A percentile compares a stretch with the other conserved stretches of the same genome.
These are phyloP conservation scores for Enteromius radiatus DNA, from an alignment of 2,797 vertebrate species.

Conservation along the genomic window DNA sequence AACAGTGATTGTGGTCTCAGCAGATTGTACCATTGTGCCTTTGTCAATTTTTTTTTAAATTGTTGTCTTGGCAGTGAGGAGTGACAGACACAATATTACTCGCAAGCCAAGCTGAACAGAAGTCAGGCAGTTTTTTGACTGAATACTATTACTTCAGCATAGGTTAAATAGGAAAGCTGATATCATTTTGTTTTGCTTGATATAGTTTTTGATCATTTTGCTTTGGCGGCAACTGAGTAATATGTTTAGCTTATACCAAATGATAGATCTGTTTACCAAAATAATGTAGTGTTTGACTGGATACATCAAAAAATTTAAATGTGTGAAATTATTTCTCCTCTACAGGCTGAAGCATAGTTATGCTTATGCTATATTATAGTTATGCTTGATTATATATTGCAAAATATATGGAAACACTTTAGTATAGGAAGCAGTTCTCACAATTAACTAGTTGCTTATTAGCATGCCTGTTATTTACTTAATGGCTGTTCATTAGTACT, in stretches of 20 bases:
- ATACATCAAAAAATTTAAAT: background rate
- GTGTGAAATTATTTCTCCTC: background rate
- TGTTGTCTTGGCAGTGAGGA: background rate
- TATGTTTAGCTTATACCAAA: background rate
- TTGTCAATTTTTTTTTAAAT: conserved; percentile 22
- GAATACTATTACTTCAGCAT: background rate
- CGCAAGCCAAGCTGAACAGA: conserved; percentile 9
- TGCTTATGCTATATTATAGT: background rate
- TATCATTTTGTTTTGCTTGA: background rate
- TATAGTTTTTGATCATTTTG: background rate
- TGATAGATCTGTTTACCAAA: background rate
- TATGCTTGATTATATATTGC: background rate
- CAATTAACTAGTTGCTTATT: background rate
- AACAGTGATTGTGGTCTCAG: conserved; percentile 52
- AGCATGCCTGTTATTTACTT: no score
- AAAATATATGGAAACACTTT: background rate
- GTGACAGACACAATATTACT: conserved; percentile 10
- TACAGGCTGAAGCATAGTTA: background rate
- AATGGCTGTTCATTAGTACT: no score
- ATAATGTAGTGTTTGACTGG: background rate
- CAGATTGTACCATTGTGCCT: conserved; percentile 33
- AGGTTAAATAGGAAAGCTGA: background rate
- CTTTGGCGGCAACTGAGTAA: background rate
- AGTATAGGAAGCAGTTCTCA: background rate
- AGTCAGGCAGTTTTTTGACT: background rate